A percentile compares a stretch with the other conserved stretches of the same genome.
These are phyloP conservation scores for Lerista edwardsae DNA, from an alignment of 2,797 vertebrate species.

Conservation along the genomic window DNA sequence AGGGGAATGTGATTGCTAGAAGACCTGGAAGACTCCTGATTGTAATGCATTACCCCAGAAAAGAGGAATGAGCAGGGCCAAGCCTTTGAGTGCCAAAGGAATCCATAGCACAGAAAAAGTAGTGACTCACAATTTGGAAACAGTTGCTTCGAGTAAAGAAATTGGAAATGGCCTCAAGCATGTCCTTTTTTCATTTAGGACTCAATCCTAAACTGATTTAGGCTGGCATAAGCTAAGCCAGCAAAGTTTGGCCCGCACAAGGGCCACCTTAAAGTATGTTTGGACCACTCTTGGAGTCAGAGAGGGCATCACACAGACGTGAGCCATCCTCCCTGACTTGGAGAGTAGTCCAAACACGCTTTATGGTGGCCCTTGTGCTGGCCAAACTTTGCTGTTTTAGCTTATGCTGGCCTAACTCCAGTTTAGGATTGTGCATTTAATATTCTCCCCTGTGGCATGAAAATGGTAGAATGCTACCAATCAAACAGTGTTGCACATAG, in stretches of 20 bases:
- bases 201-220: too few relatives aligned
- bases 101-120: background rate
- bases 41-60: background rate
- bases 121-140: background rate
- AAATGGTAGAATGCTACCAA: background rate
- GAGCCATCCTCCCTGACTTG: too few relatives aligned
- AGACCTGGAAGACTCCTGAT: background rate
- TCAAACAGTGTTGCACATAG: background rate
- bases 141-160: constrained; percentile 1
- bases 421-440: too few relatives aligned
- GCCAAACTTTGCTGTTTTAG: too few relatives aligned
- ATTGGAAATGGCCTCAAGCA: constrained; percentile 14
- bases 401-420: too few relatives aligned
- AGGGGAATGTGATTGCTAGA: constrained; percentile 2
- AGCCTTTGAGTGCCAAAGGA: constrained; percentile 1
- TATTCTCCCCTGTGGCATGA: background rate
- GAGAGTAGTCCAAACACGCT: too few relatives aligned
- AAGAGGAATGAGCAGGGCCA: background rate
- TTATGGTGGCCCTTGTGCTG: too few relatives aligned
- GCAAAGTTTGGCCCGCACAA: too few relatives aligned
- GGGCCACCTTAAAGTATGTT: too few relatives aligned
- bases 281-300: too few relatives aligned
- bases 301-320: too few relatives aligned
- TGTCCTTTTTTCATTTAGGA: constrained; percentile 8
- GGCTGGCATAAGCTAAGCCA: too few relatives aligned